A percentile compares a stretch with the other conserved stretches of the same genome.
Conservation (phyloP, 2,113 vertebrate genomes). For the Nothocercus nigrocapillus region DNA sequence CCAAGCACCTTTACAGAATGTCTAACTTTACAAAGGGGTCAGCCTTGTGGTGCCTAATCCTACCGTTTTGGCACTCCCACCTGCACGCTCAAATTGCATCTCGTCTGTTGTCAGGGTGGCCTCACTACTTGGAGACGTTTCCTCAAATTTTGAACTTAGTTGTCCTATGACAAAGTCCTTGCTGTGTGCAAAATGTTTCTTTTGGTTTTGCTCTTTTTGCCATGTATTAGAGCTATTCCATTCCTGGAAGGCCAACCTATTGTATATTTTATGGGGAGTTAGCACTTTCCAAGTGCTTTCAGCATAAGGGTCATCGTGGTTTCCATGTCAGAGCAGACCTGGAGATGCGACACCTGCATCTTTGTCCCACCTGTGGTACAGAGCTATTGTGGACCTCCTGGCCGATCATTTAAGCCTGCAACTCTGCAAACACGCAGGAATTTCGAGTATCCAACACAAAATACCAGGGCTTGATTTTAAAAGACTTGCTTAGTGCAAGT, state of each 20-base stretch:
- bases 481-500: not conserved
- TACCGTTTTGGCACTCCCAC: not conserved
- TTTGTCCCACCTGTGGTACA: not conserved
- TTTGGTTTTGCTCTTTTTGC: not conserved
- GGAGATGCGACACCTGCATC: not conserved
- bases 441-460: not conserved
- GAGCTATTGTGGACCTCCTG: not conserved
- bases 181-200: not conserved
- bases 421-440: not conserved
- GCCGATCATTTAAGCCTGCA: not conserved
- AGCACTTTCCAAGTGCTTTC: not conserved
- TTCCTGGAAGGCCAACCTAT: not conserved
- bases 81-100: slow-evolving; percentile 11
- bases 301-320: not conserved
- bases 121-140: slow-evolving; percentile 24
- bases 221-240: not conserved
- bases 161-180: not conserved
- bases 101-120: not conserved
- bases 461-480: rapidly evolving
- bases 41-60: not conserved
- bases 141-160: slow-evolving; percentile 10
- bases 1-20: not conserved
- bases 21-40: not conserved
- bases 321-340: not conserved
- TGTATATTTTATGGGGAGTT: slow-evolving; percentile 10